Conservation (phyloP, 2,113 vertebrate species). For the Ictalurus furcatus region DNA sequence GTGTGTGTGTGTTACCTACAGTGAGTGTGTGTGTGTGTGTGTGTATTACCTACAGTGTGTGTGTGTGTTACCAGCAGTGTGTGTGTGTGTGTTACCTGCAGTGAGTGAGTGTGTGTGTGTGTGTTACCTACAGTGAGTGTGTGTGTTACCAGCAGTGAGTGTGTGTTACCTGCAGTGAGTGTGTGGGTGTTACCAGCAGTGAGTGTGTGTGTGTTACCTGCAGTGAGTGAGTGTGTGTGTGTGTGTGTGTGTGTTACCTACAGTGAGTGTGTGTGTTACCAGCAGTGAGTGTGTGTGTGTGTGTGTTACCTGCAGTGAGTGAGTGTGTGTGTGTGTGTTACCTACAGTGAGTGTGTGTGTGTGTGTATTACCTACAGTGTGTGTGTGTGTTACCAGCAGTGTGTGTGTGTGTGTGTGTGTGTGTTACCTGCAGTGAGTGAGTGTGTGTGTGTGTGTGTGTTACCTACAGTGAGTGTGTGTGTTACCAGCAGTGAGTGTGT, state of each 20-base stretch:
- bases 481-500: no score
- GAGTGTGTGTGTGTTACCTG: conserved; percentile 60
- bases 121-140: neutral
- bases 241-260: conserved; percentile 54
- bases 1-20: conserved; percentile 56
- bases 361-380: neutral
- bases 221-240: neutral
- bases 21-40: neutral
- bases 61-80: neutral
- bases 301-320: conserved; percentile 56
- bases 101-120: neutral
- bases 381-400: conserved; percentile 56
- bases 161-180: neutral
- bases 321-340: neutral
- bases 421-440: neutral
- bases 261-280: neutral
- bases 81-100: neutral
- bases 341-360: neutral
- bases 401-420: neutral
- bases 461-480: neutral
- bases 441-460: neutral
- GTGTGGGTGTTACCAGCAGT: neutral
- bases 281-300: neutral
- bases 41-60: no score
- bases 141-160: neutral